Evolutionary conservation across 1,140 invertebrate genomes (phyloP).

Genomic region (Anastrepha ludens): DNA sequence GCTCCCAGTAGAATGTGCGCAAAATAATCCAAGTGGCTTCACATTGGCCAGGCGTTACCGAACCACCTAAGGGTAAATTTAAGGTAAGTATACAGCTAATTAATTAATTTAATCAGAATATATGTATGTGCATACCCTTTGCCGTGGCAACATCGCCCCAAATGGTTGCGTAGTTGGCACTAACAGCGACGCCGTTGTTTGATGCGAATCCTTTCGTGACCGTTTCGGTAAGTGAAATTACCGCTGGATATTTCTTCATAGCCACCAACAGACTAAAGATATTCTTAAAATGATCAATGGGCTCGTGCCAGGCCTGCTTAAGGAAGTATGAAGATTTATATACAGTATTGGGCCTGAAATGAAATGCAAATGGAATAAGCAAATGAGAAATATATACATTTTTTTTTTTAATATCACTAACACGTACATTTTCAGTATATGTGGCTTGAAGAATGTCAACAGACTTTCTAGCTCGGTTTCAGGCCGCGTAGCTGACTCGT

Average conservation of each 20-base stretch:
- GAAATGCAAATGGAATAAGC: not conserved
- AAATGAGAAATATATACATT: too few relatives aligned
- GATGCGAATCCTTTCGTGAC: not conserved
- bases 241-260: conserved; percentile 59
- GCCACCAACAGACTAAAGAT: conserved; percentile 60
- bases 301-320: conserved; percentile 60
- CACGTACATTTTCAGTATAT: conserved; percentile 55
- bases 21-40: conserved; percentile 68
- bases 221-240: conserved; percentile 57
- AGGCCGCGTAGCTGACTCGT: not conserved
- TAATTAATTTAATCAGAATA: too few relatives aligned
- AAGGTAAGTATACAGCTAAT: too few relatives aligned
- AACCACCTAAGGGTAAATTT: not conserved
- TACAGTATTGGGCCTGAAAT: conserved; percentile 58
- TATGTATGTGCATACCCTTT: conserved; percentile 17
- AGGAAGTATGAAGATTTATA: conserved; percentile 64
- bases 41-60: conserved; percentile 59
- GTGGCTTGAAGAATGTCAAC: conserved; percentile 57
- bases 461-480: conserved; percentile 43
- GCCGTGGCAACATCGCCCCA: conserved; percentile 58
- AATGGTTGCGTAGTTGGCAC: not conserved
- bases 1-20: conserved; percentile 64
- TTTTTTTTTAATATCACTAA: not conserved
- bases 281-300: conserved; percentile 66
- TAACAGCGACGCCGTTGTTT: not conserved